These are phyloP conservation scores for Sebastes hopkinsi DNA, from an alignment of 2,797 vertebrate genomes.

Conservation along the genomic window DNA sequence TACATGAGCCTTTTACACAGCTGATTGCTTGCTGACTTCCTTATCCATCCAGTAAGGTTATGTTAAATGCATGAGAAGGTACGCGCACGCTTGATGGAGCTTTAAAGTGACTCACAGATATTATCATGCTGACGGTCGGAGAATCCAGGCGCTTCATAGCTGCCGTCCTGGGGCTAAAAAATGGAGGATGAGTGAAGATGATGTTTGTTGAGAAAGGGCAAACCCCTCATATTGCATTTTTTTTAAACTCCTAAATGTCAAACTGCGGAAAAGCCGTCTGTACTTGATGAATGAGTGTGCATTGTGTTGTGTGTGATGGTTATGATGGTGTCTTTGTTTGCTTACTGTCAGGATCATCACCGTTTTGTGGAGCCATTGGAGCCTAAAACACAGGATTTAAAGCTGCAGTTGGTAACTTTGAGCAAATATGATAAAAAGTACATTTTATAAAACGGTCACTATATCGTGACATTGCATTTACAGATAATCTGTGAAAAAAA, in stretches of 20 bases:
- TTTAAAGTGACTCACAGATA: constrained; percentile 47
- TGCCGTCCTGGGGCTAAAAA: background rate
- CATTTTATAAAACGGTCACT: too few species aligned
- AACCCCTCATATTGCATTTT: constrained; percentile 2
- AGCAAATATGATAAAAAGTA: background rate
- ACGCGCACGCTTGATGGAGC: constrained; percentile 11
- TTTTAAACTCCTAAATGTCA: constrained; percentile 30
- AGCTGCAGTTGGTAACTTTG: background rate
- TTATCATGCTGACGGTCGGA: constrained; percentile 8
- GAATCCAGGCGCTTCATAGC: background rate
- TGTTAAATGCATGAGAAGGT: constrained; percentile 48
- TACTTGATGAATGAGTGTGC: constrained; percentile 17
- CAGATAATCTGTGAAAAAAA: too few species aligned
- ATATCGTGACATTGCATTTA: too few species aligned
- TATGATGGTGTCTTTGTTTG: constrained; percentile 6
- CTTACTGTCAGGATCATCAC: constrained; percentile 4
- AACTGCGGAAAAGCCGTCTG: background rate
- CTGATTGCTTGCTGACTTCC: constrained; percentile 40
- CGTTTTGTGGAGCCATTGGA: background rate
- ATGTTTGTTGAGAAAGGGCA: constrained; percentile 27
- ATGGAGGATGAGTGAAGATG: background rate
- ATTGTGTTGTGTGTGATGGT: background rate
- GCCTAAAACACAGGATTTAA: background rate
- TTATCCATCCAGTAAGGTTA: constrained; percentile 15
- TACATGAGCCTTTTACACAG: constrained; percentile 29